Percentiles rank a stretch among this genome's conserved stretches.
Evolutionary conservation across 53 echinoderm and acorn worm species (phyloP).

Genomic region (Holothuria scabra): DNA sequence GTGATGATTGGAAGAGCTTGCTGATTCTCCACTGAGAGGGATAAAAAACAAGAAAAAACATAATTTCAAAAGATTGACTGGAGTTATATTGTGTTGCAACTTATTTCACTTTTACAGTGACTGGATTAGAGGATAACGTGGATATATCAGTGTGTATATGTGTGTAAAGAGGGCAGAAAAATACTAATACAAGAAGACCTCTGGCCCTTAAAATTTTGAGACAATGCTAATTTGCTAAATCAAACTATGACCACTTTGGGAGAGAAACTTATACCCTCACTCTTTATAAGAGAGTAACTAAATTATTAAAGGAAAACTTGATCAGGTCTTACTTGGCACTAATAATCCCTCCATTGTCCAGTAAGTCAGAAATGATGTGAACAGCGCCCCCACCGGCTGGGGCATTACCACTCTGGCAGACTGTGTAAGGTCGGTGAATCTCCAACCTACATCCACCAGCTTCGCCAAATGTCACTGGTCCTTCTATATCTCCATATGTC

Average conservation of each 20-base stretch:
- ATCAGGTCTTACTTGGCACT: constrained; percentile 69
- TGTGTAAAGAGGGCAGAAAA: too few relatives aligned
- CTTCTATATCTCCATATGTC: constrained; percentile 22
- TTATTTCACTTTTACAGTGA: not conserved
- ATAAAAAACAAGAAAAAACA: too few relatives aligned
- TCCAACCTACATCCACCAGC: constrained; percentile 67
- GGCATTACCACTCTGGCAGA: constrained; percentile 58
- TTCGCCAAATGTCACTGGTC: constrained; percentile 66
- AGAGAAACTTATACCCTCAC: too few relatives aligned
- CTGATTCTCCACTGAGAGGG: constrained; percentile 69
- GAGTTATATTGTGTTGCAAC: not conserved
- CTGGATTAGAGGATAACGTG: not conserved
- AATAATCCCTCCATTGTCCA: constrained; percentile 71
- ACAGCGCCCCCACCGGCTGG: constrained; percentile 75
- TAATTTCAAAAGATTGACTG: too few relatives aligned
- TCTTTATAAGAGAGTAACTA: too few relatives aligned
- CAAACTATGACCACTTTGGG: too few relatives aligned
- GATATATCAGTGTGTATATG: too few relatives aligned
- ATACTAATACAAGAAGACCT: too few relatives aligned
- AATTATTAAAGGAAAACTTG: not conserved
- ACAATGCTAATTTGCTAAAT: too few relatives aligned
- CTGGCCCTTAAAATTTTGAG: too few relatives aligned
- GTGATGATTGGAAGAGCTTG: constrained; percentile 26
- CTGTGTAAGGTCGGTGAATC: not conserved
- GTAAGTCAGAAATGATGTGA: constrained; percentile 51